Evolutionary conservation across 2,113 vertebrate genomes (phyloP).

Genomic region (Petrocephalus microphthalmus): DNA sequence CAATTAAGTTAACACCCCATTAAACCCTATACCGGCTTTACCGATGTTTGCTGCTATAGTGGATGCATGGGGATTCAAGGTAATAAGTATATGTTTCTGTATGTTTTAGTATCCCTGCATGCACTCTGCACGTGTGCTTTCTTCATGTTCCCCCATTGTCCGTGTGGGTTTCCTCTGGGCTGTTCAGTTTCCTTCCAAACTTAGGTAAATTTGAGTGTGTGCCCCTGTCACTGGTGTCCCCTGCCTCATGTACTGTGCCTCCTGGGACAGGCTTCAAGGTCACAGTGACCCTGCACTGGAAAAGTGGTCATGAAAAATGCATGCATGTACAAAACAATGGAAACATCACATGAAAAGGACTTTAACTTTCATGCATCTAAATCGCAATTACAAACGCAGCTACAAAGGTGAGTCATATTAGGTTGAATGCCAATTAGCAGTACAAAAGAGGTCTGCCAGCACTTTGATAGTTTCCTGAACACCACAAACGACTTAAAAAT

Average conservation of each 20-base stretch:
- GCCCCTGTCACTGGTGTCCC: not conserved
- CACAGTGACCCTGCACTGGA: not conserved
- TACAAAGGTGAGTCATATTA: not conserved
- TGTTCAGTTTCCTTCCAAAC: not conserved
- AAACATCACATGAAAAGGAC: not conserved
- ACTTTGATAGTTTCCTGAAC: not conserved
- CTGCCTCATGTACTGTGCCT: not conserved
- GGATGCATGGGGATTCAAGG: not conserved
- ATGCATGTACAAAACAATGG: not conserved
- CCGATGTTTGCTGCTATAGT: not conserved
- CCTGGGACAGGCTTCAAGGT: not conserved
- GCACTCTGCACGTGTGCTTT: not conserved
- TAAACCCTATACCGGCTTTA: not conserved
- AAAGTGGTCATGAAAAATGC: not conserved
- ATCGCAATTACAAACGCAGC: not conserved
- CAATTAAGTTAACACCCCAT: not conserved
- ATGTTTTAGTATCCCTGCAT: not conserved
- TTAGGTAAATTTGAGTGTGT: not conserved
- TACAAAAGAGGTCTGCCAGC: not conserved
- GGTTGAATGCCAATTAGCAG: not conserved
- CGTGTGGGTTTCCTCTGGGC: not conserved
- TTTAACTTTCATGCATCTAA: not conserved
- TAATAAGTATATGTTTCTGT: not conserved
- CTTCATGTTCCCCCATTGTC: not conserved
- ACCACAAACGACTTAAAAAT: not conserved